These are phyloP conservation scores for Heterodera filipjevi DNA, from an alignment of 2,888 invertebrate species.

Conservation along the genomic window DNA sequence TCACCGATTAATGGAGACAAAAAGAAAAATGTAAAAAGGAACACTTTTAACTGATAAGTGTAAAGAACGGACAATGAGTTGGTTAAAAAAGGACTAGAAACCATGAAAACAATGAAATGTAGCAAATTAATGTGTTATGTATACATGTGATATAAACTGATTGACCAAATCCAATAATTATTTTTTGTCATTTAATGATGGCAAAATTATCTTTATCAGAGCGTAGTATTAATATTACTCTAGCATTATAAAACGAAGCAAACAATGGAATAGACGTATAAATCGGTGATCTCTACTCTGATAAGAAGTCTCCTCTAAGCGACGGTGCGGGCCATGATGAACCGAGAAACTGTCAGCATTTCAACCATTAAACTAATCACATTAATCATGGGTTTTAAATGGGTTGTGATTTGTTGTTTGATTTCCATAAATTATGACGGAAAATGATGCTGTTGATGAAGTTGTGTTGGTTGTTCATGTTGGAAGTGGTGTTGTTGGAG, in stretches of 20 bases:
- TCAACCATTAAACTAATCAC: no score
- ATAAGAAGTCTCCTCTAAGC: no score
- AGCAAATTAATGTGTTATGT: no score
- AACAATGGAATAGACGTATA: background rate
- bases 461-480: background rate
- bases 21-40: background rate
- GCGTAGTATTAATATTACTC: background rate
- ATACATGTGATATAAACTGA: no score
- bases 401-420: background rate
- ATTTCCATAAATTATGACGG: background rate
- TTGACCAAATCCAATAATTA: no score
- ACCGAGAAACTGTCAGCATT: no score
- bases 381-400: background rate
- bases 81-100: no score
- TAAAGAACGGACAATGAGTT: no score
- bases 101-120: no score
- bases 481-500: conserved; percentile 14
- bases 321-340: no score
- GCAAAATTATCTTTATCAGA: background rate
- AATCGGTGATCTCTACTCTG: no score
- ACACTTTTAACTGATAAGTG: background rate
- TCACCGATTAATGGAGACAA: background rate
- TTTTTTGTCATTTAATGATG: no score
- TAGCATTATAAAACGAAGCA: background rate
- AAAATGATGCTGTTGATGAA: conserved; percentile 11